phyloP scores from a whole-genome alignment of 92 coral and sea anemone species.

The Bergia sp. region DNA sequence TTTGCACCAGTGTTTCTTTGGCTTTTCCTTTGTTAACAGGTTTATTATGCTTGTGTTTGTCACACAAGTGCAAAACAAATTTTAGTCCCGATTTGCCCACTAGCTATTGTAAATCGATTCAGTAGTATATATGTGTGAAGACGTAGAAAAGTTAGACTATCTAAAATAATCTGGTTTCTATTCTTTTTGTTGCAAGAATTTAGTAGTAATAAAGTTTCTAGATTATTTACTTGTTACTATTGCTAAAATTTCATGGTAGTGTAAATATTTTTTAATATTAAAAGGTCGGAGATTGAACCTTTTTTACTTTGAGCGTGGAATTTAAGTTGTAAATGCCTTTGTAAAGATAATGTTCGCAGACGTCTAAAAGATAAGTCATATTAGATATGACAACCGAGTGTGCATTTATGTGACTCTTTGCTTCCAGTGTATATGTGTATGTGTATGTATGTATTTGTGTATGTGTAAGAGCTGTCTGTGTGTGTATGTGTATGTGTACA shows the following conservation, averaged over 20 bases:
- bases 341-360: background rate
- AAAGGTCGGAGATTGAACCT: background rate
- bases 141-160: background rate
- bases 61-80: background rate
- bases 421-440: background rate
- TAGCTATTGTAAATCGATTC: background rate
- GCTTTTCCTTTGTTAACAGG: background rate
- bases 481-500: background rate
- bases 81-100: background rate
- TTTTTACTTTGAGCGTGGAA: slow-evolving; percentile 1
- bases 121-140: too few species aligned
- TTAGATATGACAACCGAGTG: background rate
- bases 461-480: background rate
- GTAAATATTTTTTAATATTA: slow-evolving; percentile 80
- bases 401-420: background rate
- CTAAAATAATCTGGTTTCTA: background rate
- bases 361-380: background rate
- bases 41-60: too few species aligned
- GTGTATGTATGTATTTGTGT: too few species aligned
- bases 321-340: slow-evolving; percentile 5
- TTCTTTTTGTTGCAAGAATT: slow-evolving; percentile 5
- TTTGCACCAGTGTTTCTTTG: background rate
- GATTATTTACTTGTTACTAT: background rate
- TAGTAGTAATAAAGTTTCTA: background rate
- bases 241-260: slow-evolving; percentile 18